phyloP scores from a whole-genome alignment of 2,797 vertebrate genomes.

The Adelosebastes latens region DNA sequence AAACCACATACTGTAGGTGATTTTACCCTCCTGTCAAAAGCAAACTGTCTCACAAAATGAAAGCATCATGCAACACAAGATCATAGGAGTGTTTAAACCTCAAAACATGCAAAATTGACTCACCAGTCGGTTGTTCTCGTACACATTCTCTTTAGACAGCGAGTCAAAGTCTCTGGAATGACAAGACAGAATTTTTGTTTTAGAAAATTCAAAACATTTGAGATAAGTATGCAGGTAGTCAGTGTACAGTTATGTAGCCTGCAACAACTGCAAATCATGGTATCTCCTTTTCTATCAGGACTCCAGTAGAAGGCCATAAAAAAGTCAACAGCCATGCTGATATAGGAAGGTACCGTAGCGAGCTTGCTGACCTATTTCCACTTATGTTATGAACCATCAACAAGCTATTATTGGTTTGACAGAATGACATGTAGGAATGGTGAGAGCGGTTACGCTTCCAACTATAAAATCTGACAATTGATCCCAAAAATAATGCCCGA shows the following conservation, averaged over 20 bases:
- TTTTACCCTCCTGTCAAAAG: not conserved
- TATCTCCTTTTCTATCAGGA: not conserved
- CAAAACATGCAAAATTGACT: constrained; percentile 70
- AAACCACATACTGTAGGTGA: not conserved
- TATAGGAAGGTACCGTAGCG: constrained; percentile 7
- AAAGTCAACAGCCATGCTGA: not conserved
- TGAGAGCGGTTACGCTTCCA: constrained; percentile 5
- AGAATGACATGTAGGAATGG: constrained; percentile 9
- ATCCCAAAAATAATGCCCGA: constrained; percentile 14
- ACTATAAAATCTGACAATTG: constrained; percentile 3
- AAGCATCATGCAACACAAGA: not conserved
- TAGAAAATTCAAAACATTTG: not conserved
- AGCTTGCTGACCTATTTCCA: constrained; percentile 36
- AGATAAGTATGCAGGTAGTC: not conserved
- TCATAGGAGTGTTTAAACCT: not conserved
- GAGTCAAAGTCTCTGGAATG: constrained; percentile 91
- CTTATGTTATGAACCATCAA: constrained; percentile 44
- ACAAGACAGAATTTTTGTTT: constrained; percentile 16
- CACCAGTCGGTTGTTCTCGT: constrained; percentile 96
- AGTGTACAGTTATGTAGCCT: not conserved
- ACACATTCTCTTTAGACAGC: constrained; percentile 95
- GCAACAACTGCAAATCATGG: not conserved
- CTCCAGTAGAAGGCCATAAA: not conserved
- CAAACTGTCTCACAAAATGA: constrained; percentile 5
- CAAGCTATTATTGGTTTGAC: constrained; percentile 48